Evolutionary conservation across 2,888 invertebrate genomes (phyloP).

Genomic region (Drosophila subsilvestris): DNA sequence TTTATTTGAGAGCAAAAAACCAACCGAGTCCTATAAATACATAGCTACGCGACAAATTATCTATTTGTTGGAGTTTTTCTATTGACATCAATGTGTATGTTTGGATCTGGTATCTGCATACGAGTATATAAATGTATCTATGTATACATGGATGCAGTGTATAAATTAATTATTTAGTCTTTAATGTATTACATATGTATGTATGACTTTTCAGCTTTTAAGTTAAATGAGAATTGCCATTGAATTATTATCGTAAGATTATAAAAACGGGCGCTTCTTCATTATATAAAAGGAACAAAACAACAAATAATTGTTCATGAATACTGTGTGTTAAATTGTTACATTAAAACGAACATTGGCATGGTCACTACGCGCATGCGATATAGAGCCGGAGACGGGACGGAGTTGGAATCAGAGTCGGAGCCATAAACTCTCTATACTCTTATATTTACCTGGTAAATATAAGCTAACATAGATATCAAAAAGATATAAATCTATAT

Average conservation of each 20-base stretch:
- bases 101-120: background rate
- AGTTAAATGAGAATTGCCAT: slow-evolving; percentile 6
- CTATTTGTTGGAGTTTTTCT: no score
- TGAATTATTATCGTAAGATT: slow-evolving; percentile 3
- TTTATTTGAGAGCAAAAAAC: background rate
- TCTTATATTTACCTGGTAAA: slow-evolving; percentile 23
- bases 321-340: background rate
- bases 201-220: slow-evolving; percentile 21
- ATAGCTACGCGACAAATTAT: slow-evolving; percentile 15
- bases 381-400: background rate
- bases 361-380: background rate
- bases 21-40: background rate
- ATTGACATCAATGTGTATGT: background rate
- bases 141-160: slow-evolving; percentile 11
- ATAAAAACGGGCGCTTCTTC: slow-evolving; percentile 23
- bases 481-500: slow-evolving; percentile 21
- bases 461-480: slow-evolving; percentile 17
- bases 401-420: slow-evolving; percentile 6
- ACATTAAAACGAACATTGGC: background rate
- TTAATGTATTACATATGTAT: slow-evolving; percentile 21
- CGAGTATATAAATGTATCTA: slow-evolving; percentile 14
- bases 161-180: slow-evolving; percentile 23
- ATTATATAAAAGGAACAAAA: slow-evolving; percentile 15
- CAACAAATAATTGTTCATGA: background rate
- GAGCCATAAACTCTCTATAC: slow-evolving; percentile 18